phyloP scores from a whole-genome alignment of 2,113 vertebrate genomes.

The Neolamprologus falcicula region DNA sequence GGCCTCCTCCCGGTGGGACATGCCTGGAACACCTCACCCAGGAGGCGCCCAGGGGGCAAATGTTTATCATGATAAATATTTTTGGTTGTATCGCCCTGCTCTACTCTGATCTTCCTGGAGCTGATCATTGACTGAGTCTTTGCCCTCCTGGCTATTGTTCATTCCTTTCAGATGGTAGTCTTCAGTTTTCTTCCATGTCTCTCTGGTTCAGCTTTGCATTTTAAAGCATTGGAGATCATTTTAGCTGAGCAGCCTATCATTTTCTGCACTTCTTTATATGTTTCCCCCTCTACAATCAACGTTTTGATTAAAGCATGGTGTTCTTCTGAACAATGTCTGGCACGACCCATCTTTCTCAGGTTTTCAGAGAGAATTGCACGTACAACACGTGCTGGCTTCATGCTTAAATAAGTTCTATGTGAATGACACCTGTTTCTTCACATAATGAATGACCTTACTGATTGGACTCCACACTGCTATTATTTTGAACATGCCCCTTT shows the following conservation, averaged over 20 bases:
- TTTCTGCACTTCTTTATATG: neutral
- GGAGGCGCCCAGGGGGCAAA: neutral
- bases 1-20: too few species aligned
- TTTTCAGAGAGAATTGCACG: neutral
- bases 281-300: neutral
- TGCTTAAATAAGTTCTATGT: neutral
- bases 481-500: neutral
- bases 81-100: accelerated
- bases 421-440: neutral
- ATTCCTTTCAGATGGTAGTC: neutral
- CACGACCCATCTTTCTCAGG: neutral
- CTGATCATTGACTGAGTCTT: neutral
- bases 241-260: neutral
- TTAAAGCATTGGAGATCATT: neutral
- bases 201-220: neutral
- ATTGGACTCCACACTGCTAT: neutral
- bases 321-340: neutral
- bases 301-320: neutral
- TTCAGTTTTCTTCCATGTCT: neutral
- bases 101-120: neutral
- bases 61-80: neutral
- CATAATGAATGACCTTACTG: neutral
- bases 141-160: neutral
- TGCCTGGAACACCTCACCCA: too few species aligned
- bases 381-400: neutral